Evolutionary conservation across 2,797 vertebrate species (phyloP).

Genomic region (Falco naumanni): DNA sequence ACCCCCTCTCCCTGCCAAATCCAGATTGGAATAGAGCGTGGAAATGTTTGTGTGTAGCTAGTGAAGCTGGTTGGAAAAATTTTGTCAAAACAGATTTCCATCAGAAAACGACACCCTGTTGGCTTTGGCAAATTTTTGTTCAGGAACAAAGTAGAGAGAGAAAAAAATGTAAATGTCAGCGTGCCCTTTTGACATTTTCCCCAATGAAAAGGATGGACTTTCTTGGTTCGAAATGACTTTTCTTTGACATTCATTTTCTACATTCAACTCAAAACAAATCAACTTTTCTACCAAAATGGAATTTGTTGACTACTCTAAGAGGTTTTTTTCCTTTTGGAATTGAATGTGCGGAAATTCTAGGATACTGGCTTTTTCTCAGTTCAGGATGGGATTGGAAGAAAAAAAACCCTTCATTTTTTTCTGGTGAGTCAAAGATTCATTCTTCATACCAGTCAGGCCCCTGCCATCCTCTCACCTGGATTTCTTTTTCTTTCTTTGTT

Average conservation of each 20-base stretch:
- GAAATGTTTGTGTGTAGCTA: constrained; percentile 42
- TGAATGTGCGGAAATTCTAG: neutral
- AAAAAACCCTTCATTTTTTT: neutral
- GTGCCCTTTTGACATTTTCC: constrained; percentile 69
- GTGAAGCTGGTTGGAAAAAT: constrained; percentile 26
- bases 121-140: constrained; percentile 70
- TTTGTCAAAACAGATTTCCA: constrained; percentile 61
- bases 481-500: neutral
- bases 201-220: constrained; percentile 45
- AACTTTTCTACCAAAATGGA: constrained; percentile 21
- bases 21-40: neutral
- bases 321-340: neutral
- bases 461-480: neutral
- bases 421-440: neutral
- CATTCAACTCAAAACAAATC: constrained; percentile 45
- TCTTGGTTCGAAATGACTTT: constrained; percentile 52
- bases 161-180: constrained; percentile 61
- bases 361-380: neutral
- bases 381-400: neutral
- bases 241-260: constrained; percentile 68
- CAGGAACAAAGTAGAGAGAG: constrained; percentile 49
- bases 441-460: neutral
- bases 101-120: constrained; percentile 55
- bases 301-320: neutral
- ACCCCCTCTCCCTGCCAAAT: constrained; percentile 39